Evolutionary conservation across 2,888 invertebrate species (phyloP).

Genomic region (Hybos culiciformis): DNA sequence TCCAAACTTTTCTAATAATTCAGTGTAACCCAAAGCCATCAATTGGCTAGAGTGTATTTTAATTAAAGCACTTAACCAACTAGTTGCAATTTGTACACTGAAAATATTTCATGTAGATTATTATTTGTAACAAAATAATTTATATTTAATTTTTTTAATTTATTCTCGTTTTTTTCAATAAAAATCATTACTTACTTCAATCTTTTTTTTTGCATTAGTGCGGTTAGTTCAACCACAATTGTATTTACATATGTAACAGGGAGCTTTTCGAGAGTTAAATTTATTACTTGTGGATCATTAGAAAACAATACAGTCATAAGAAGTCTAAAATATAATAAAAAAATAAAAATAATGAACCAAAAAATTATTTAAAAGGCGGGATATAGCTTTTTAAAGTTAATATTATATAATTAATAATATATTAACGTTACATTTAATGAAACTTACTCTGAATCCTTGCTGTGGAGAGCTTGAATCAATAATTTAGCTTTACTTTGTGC

Average conservation of each 20-base stretch:
- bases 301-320: conserved; percentile 57
- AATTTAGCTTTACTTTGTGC: conserved; percentile 66
- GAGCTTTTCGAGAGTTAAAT: conserved; percentile 57
- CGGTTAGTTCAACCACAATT: conserved; percentile 57
- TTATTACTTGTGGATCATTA: conserved; percentile 51
- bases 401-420: neutral
- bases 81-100: conserved; percentile 28
- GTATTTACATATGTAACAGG: conserved; percentile 62
- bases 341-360: too few relatives aligned
- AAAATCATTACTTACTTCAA: too few relatives aligned
- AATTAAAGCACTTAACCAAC: conserved; percentile 27
- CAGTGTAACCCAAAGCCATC: conserved; percentile 30
- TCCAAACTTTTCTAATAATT: conserved; percentile 28
- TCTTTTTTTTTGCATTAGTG: conserved; percentile 49
- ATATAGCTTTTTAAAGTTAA: neutral
- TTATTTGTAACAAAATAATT: neutral
- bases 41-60: conserved; percentile 32
- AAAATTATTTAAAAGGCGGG: neutral
- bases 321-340: conserved; percentile 37
- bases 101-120: conserved; percentile 4
- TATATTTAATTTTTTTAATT: neutral
- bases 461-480: conserved; percentile 72
- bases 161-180: neutral
- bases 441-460: conserved; percentile 53
- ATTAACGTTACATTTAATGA: neutral